A percentile compares a stretch with the other conserved stretches of the same genome.
These are phyloP conservation scores for Gandaritis pyraliata DNA, from an alignment of 2,888 invertebrate genomes.

Conservation along the genomic window DNA sequence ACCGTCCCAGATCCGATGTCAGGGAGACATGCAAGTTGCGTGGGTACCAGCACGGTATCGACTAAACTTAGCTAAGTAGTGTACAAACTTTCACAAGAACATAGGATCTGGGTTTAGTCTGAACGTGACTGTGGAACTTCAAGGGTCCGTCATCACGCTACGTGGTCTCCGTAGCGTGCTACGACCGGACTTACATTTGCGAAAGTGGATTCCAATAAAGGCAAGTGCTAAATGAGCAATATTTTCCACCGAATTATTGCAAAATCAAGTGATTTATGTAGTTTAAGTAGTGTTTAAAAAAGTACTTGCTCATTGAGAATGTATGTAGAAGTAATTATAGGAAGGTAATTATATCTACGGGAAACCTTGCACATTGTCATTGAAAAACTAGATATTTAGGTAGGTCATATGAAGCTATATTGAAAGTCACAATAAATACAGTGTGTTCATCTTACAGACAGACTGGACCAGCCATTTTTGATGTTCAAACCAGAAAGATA, in stretches of 20 bases:
- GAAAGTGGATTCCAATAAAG: constrained; percentile 1
- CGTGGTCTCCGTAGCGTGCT: constrained; percentile 15
- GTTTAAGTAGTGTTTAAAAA: neutral
- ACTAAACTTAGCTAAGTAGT: constrained; percentile 32
- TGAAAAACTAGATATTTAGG: neutral
- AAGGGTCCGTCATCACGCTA: constrained; percentile 10
- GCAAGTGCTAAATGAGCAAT: too few species aligned
- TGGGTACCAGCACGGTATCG: constrained; percentile 38
- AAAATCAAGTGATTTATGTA: too few species aligned
- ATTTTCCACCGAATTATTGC: too few species aligned
- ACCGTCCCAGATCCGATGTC: constrained; percentile 24
- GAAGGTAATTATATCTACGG: neutral
- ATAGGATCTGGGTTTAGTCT: neutral
- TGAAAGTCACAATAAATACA: neutral
- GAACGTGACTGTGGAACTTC: neutral
- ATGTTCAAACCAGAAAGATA: neutral
- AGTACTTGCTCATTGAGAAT: neutral
- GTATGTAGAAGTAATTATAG: too few species aligned
- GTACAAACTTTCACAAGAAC: constrained; percentile 9
- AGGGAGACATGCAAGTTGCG: constrained; percentile 34
- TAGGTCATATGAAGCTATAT: too few species aligned
- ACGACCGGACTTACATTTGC: constrained; percentile 4
- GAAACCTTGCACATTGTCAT: neutral
- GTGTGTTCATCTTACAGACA: neutral
- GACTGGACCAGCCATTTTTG: neutral